A percentile compares a stretch with the other conserved stretches of the same genome.
Conservation (phyloP, 2,888 invertebrate genomes). For the Dorcus hopei region DNA sequence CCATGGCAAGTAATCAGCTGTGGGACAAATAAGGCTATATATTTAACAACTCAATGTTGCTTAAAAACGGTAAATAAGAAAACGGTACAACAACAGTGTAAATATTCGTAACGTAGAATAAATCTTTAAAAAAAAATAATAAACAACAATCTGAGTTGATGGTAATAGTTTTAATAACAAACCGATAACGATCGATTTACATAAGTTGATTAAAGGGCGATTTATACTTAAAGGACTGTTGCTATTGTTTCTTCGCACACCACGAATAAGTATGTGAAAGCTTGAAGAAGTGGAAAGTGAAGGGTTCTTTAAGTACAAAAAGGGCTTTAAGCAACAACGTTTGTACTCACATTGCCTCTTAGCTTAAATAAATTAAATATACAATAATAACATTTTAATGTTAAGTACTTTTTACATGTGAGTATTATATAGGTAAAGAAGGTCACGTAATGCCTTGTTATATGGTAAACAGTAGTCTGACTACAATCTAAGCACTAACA, state of each 20-base stretch:
- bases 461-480: constrained; percentile 46
- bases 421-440: constrained; percentile 44
- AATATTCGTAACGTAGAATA: constrained; percentile 27
- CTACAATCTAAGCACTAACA: constrained; percentile 36
- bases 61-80: constrained; percentile 24
- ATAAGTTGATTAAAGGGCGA: no score
- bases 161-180: constrained; percentile 36
- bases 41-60: constrained; percentile 11
- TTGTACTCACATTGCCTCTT: constrained; percentile 40
- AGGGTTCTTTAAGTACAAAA: constrained; percentile 15
- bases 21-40: constrained; percentile 30
- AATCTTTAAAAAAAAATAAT: constrained; percentile 41
- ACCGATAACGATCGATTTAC: constrained; percentile 23
- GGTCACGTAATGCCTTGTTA: constrained; percentile 47
- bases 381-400: constrained; percentile 29
- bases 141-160: constrained; percentile 42
- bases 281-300: no score
- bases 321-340: constrained; percentile 20
- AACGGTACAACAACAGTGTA: constrained; percentile 21
- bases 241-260: not conserved
- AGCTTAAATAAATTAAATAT: constrained; percentile 31
- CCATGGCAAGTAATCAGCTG: constrained; percentile 43
- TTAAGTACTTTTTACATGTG: constrained; percentile 41
- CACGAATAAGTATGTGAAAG: no score
- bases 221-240: no score